These are phyloP conservation scores for Sinodicranocentrus sp. DNA, from an alignment of 2,888 invertebrate genomes.

Conservation along the genomic window DNA sequence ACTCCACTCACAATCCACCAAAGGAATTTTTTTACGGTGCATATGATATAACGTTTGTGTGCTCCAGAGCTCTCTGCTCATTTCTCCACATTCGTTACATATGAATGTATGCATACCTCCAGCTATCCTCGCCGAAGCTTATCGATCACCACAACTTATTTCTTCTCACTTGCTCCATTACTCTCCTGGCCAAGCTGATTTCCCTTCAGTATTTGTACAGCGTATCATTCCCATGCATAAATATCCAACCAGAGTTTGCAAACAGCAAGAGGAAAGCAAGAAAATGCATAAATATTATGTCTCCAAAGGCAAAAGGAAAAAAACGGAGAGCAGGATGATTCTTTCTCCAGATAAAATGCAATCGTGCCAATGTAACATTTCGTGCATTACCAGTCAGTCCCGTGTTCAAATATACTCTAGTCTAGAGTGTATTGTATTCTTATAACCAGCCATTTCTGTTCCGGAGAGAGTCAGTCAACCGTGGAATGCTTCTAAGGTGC, in stretches of 20 bases:
- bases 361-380: conserved; percentile 1
- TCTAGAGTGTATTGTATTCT: too few species aligned
- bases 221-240: too few species aligned
- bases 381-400: neutral
- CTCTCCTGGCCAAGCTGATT: neutral
- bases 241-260: too few species aligned
- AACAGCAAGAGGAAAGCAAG: too few species aligned
- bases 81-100: neutral
- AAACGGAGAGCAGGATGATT: conserved; percentile 20
- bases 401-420: too few species aligned
- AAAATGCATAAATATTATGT: too few species aligned
- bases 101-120: neutral
- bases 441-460: too few species aligned
- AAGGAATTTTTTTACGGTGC: neutral
- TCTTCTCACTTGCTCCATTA: conserved; percentile 8
- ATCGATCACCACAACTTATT: conserved; percentile 32
- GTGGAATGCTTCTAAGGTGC: too few species aligned
- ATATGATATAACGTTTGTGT: neutral
- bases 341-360: conserved; percentile 29
- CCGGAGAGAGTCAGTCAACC: conserved; percentile 7
- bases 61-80: too few species aligned
- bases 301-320: neutral
- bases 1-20: neutral
- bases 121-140: neutral
- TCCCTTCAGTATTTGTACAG: too few species aligned